phyloP scores from a whole-genome alignment of 2,113 vertebrate species.

The Gnathonemus longibarbis region DNA sequence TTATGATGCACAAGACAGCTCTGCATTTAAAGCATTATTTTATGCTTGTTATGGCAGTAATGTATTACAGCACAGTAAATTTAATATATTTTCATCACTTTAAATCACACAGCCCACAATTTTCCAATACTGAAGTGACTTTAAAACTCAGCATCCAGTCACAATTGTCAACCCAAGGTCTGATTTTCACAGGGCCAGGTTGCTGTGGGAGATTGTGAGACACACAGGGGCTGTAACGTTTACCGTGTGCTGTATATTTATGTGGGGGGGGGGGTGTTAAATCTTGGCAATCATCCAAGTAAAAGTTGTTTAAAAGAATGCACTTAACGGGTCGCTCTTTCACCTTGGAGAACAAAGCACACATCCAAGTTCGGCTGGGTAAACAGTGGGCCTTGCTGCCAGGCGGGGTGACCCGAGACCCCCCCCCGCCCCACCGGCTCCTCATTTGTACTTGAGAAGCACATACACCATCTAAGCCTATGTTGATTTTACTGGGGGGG shows the following conservation, averaged over 20 bases:
- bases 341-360: slow-evolving; percentile 23
- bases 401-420: not conserved
- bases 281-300: slow-evolving; percentile 3
- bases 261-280: not conserved
- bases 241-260: slow-evolving; percentile 5
- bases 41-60: not conserved
- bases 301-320: slow-evolving; percentile 29
- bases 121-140: not conserved
- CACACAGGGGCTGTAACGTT: not conserved
- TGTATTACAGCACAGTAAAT: not conserved
- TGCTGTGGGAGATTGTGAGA: not conserved
- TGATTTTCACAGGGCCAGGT: not conserved
- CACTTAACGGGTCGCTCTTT: slow-evolving; percentile 26
- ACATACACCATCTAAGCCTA: not conserved
- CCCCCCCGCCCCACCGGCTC: not conserved
- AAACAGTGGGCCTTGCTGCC: slow-evolving; percentile 30
- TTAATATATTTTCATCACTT: not conserved
- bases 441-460: slow-evolving; percentile 1
- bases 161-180: not conserved
- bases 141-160: not conserved
- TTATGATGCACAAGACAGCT: not conserved
- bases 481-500: not conserved
- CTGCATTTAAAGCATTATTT: not conserved
- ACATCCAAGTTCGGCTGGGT: slow-evolving; percentile 24
- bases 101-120: not conserved